Evolutionary conservation across 2,113 vertebrate species (phyloP), one percentile per base, ranked within the genome.

Genomic region (Irena cyanogastra): DNA sequence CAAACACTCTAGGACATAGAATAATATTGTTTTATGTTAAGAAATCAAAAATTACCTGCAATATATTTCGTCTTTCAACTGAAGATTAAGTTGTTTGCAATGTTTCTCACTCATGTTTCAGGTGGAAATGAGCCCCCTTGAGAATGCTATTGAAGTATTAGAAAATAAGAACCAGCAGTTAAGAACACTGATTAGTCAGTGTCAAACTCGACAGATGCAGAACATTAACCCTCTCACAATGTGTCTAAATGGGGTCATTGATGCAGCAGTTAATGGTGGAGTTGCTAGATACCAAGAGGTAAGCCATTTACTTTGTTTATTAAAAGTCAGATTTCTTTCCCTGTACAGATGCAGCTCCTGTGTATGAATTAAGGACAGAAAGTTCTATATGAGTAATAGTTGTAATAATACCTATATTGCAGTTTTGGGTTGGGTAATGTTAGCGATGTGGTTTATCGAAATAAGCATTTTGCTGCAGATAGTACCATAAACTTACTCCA

Each of bases 161-260:
- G 99, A 99, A 98, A 99, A 99, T 96, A 99, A 99, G 97, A 99
- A 99, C 96, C 97, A 99, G 87, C 99, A 99, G 90, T 92, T 99
- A 74, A 98, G 99, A 94, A 99, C 99, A 2, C 97, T 99, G 89
- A 99, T 99, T 93, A 98, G 98, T 72, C 99, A 99, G 94, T 99
- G 99, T 97, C 99, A 99, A 95, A 98, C 98, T 75, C 97, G 99
- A 84, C 99, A 99, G 97, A 99, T 99, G 99, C 98, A 99, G 97
- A 99, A 99, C 96, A 98, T 99, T 97, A 99, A 99, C 97, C 99
- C 99, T 21, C 98, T 99, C 93, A 99, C 99, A 63, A 99, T 99
- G 99, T 99, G 99, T 97, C 98, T 99, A 88, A 99, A 99, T 50
- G 99, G 99, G 68, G 99, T 99, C 89, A 99, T 99, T 85, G 99